Conservation (phyloP, 2,888 invertebrate genomes). For the Zelleria hepariella region DNA sequence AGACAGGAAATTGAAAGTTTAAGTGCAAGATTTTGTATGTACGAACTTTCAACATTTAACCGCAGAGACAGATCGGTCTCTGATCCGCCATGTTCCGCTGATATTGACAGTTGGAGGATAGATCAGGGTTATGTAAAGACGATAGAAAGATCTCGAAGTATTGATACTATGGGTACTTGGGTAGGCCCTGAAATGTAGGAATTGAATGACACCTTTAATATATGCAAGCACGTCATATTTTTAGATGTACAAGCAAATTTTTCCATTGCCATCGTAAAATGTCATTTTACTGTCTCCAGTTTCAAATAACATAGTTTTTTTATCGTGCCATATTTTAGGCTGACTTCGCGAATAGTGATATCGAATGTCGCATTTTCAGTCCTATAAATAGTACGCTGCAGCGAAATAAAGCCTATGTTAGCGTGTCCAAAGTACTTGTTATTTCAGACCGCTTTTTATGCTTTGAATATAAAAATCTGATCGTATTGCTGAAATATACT, state of each 20-base stretch:
- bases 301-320: neutral
- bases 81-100: too few species aligned
- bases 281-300: neutral
- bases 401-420: neutral
- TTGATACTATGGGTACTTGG: too few species aligned
- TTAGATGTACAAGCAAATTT: neutral
- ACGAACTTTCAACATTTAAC: too few species aligned
- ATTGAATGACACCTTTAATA: too few species aligned
- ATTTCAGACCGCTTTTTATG: neutral
- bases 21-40: too few species aligned
- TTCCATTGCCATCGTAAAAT: neutral
- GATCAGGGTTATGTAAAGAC: too few species aligned
- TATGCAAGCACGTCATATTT: too few species aligned
- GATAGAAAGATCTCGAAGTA: too few species aligned
- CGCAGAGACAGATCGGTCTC: too few species aligned
- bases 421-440: neutral
- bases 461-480: neutral
- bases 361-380: neutral
- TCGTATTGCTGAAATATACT: neutral
- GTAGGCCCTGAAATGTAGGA: too few species aligned
- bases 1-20: neutral
- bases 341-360: slow-evolving; percentile 20
- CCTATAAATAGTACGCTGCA: neutral
- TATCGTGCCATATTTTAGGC: neutral
- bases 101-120: too few species aligned